Evolutionary conservation across 2,888 invertebrate species (phyloP).

Genomic region (Ceraclea dissimilis): DNA sequence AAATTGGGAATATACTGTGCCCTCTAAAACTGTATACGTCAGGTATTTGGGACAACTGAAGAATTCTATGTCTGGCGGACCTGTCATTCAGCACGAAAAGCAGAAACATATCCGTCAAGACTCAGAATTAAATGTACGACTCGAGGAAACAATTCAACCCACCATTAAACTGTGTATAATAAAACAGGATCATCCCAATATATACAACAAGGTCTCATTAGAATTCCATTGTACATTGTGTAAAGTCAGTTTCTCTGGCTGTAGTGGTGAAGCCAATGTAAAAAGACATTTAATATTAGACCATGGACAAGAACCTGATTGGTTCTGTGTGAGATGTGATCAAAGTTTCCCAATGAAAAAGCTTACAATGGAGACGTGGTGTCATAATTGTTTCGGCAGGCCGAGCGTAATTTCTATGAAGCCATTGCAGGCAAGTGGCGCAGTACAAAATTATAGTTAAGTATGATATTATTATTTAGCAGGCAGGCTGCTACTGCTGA

Average conservation of each 20-base stretch:
- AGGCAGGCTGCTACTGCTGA: no score
- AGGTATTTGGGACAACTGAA: not conserved
- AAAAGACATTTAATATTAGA: not conserved
- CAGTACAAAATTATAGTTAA: no score
- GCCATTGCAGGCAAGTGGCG: no score
- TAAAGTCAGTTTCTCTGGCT: not conserved
- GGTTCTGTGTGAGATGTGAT: constrained; percentile 3
- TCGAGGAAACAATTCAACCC: not conserved
- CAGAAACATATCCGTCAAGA: not conserved
- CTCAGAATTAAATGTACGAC: not conserved
- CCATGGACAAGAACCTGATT: constrained; percentile 8
- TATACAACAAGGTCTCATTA: not conserved
- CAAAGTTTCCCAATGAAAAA: not conserved
- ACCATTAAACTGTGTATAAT: not conserved
- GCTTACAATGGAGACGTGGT: not conserved
- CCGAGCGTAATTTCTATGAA: not conserved
- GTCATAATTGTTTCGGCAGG: not conserved
- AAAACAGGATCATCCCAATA: not conserved
- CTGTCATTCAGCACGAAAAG: not conserved
- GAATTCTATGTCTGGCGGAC: not conserved
- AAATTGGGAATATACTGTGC: not conserved
- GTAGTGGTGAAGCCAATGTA: not conserved
- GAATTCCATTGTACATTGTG: constrained; percentile 2
- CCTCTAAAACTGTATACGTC: not conserved
- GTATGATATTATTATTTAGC: no score